Conservation (phyloP, 1,140 invertebrate genomes). For the Drosophila sturtevanti region DNA sequence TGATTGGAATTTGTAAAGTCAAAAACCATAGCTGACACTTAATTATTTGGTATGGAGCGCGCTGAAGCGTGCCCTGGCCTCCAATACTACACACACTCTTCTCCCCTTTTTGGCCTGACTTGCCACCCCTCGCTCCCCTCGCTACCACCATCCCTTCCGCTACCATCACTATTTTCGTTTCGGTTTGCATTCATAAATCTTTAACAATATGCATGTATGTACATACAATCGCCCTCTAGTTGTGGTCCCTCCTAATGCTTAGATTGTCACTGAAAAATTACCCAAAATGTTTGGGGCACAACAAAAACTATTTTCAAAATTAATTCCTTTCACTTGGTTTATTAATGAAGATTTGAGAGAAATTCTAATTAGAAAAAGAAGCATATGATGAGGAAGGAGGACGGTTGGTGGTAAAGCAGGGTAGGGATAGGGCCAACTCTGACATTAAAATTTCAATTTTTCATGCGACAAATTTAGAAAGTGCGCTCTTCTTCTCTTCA, state of each 20-base stretch:
- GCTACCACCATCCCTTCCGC: too few relatives aligned
- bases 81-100: too few relatives aligned
- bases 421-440: neutral
- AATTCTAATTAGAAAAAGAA: conserved; percentile 76
- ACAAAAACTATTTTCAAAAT: conserved; percentile 72
- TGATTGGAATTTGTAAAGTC: conserved; percentile 79
- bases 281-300: conserved; percentile 64
- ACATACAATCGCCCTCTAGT: conserved; percentile 36
- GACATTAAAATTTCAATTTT: conserved; percentile 61
- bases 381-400: too few relatives aligned
- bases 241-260: conserved; percentile 10
- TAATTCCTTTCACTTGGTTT: conserved; percentile 64
- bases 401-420: too few relatives aligned
- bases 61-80: conserved; percentile 55
- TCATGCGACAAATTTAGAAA: conserved; percentile 59
- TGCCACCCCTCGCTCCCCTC: neutral
- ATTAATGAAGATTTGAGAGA: conserved; percentile 73
- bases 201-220: conserved; percentile 35
- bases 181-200: conserved; percentile 57
- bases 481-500: neutral
- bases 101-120: too few relatives aligned
- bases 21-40: conserved; percentile 76
- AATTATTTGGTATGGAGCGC: conserved; percentile 67
- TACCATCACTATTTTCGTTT: too few relatives aligned
- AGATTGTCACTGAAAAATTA: conserved; percentile 69